A percentile compares a stretch with the other conserved stretches of the same genome.
Evolutionary conservation across 2,888 invertebrate genomes (phyloP).

Genomic region (Proisotoma minuta): DNA sequence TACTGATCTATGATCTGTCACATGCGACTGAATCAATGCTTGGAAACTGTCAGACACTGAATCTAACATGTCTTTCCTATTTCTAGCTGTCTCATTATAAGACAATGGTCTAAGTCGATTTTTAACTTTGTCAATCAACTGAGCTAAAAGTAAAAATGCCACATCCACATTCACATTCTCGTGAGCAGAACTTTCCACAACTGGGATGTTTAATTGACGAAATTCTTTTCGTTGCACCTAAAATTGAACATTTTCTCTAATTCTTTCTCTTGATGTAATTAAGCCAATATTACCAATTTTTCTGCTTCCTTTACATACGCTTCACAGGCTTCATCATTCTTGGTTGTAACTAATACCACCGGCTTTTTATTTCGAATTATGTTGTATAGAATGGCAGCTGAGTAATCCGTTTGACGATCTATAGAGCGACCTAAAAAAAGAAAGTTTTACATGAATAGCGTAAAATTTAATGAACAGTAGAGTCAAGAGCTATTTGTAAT

Average conservation of each 20-base stretch:
- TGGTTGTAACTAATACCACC: slow-evolving; percentile 87
- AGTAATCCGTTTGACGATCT: slow-evolving; percentile 70
- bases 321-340: slow-evolving; percentile 89
- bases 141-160: slow-evolving; percentile 82
- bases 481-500: no score
- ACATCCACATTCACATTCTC: slow-evolving; percentile 93
- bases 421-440: slow-evolving; percentile 42
- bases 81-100: slow-evolving; percentile 76
- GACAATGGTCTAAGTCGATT: slow-evolving; percentile 66
- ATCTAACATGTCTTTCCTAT: slow-evolving; percentile 81
- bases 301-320: slow-evolving; percentile 83
- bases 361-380: slow-evolving; percentile 91
- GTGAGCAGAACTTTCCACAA: slow-evolving; percentile 92
- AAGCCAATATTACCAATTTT: no score
- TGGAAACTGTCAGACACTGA: slow-evolving; percentile 86
- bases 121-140: slow-evolving; percentile 87
- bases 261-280: no score
- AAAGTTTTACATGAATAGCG: no score
- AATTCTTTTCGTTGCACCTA: slow-evolving; percentile 88
- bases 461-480: no score
- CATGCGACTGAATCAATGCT: slow-evolving; percentile 75
- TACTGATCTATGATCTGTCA: slow-evolving; percentile 66
- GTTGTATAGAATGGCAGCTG: slow-evolving; percentile 77
- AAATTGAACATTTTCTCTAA: no score
- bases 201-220: slow-evolving; percentile 70